A percentile compares a stretch with the other conserved stretches of the same genome.
Evolutionary conservation across 2,113 vertebrate species (phyloP).

Genomic region (Charadrius vociferus): DNA sequence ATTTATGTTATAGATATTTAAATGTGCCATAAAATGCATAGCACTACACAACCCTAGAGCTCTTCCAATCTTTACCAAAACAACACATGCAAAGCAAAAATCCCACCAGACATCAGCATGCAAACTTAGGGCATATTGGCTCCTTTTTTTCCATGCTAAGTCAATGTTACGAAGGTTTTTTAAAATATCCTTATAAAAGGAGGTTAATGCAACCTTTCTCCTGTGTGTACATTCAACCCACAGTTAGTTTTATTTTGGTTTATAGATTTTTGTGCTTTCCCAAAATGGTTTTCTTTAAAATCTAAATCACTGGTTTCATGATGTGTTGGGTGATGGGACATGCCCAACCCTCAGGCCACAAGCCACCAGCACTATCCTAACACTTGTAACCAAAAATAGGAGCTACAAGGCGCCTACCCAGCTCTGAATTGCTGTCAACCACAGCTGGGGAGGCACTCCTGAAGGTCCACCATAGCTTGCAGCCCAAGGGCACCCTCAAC

Average conservation of each 20-base stretch:
- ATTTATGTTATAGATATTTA: constrained; percentile 28
- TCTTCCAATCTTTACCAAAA: not conserved
- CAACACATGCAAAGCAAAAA: not conserved
- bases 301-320: not conserved
- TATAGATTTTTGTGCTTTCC: not conserved
- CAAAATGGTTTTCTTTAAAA: not conserved
- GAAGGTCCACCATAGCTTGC: not conserved
- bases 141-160: not conserved
- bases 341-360: not conserved
- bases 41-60: not conserved
- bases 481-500: not conserved
- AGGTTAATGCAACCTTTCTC: not conserved
- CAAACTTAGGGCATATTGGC: not conserved
- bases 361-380: not conserved
- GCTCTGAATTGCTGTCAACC: not conserved
- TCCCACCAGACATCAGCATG: not conserved
- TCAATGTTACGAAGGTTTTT: not conserved
- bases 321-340: not conserved
- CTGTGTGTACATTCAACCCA: not conserved
- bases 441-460: not conserved
- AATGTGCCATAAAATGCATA: constrained; percentile 21
- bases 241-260: not conserved
- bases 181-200: not conserved
- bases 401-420: not conserved
- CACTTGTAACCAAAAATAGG: not conserved